These are phyloP conservation scores for Cladopsammia gracilis DNA, from an alignment of 64 coral and sea anemone species.

Conservation along the genomic window DNA sequence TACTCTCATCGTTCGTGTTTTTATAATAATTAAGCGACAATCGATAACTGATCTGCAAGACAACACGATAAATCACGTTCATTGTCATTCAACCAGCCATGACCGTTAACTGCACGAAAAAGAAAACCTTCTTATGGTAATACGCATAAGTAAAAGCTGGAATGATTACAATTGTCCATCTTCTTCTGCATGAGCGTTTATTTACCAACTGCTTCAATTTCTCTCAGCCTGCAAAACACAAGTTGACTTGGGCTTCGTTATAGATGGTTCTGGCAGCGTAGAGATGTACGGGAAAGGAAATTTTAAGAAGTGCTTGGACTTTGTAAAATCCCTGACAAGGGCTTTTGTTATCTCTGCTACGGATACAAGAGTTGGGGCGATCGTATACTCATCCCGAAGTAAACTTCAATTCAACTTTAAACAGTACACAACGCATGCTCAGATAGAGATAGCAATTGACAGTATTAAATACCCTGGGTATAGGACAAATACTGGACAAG, in stretches of 20 bases:
- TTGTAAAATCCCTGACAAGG: conserved; percentile 16
- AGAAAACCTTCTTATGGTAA: too few relatives aligned
- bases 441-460: conserved; percentile 31
- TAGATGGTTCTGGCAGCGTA: conserved; percentile 62
- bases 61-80: too few relatives aligned
- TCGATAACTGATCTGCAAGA: too few relatives aligned
- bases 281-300: conserved; percentile 74
- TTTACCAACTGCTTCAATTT: background rate
- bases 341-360: conserved; percentile 43
- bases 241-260: conserved; percentile 56
- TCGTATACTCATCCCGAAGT: conserved; percentile 42
- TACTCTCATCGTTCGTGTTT: too few relatives aligned
- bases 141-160: too few relatives aligned
- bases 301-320: conserved; percentile 48
- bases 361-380: conserved; percentile 55
- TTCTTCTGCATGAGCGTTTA: too few relatives aligned
- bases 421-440: background rate
- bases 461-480: conserved; percentile 23
- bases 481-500: conserved; percentile 55
- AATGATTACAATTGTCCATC: too few relatives aligned
- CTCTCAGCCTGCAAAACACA: conserved; percentile 48
- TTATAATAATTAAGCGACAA: too few relatives aligned
- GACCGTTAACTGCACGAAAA: too few relatives aligned
- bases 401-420: conserved; percentile 54
- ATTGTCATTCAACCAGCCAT: background rate